Base-by-base conservation (phyloP, 2,797 vertebrate genomes). In the Pristis pectinata region DNA sequence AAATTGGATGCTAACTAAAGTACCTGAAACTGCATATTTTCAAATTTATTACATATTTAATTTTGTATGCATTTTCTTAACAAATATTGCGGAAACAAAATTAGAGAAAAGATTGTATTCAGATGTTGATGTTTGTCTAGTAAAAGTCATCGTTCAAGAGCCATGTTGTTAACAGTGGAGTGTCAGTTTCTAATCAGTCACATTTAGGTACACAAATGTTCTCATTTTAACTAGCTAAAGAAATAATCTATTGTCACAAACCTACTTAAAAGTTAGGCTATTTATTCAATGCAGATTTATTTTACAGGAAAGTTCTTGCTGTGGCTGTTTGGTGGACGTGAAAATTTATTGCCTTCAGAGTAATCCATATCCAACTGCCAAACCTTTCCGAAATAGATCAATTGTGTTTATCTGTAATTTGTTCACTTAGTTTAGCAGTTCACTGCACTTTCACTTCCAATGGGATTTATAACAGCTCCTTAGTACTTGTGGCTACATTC, bases 391-490 rank as follows among this genome's bases (percentile, higher is more conserved):
- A 97, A 98, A 97, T 97, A 97, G 97, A 97, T 96, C 97, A 97
- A 97, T 97, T 98, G 97, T 98, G 96, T 96, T 97, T 97, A 97
- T 97, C 97, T 97, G 97, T 97, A 97, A 97, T 97, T 97, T 97
- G 97, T 97, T 97, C 97, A 97, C 96, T 96, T 96, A 97, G 97
- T 97, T 97, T 97, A 97, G 97, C 95, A 97, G 96, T 96, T 97
- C 97, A 96, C 96, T 95, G 97, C 97, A 97, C 96, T 97, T 97
- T 97, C 95, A 95, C 96, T 96, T 97, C 97, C 97, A 96, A 95
- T 94, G 97, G 96, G 97, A 96, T 97, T 97, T 97, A 97, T 97
- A 97, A 97, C 97, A 97, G 97, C 97, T 97, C 97, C 97, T 96
- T 97, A 96, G 97, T 97, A 97, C 97, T 97, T 97, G 96, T 96